phyloP scores from a whole-genome alignment of 2,888 invertebrate genomes.

The Piscicola geometra region DNA sequence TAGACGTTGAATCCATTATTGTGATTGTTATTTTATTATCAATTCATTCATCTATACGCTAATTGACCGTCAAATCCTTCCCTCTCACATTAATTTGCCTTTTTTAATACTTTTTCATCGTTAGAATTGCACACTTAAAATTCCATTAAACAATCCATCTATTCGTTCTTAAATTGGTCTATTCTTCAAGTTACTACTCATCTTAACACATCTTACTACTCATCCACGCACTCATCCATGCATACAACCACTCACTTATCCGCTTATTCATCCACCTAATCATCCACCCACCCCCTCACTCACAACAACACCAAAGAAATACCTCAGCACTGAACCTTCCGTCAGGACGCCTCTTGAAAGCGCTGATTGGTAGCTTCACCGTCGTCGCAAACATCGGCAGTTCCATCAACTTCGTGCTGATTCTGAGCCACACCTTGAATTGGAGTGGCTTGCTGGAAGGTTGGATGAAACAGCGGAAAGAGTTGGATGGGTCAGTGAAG shows the following conservation, averaged over 20 bases:
- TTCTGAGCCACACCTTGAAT: conserved; percentile 43
- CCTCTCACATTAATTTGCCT: no score
- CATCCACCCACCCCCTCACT: conserved; percentile 22
- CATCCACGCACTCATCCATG: no score
- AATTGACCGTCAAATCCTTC: no score
- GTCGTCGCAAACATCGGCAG: not conserved
- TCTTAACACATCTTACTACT: no score
- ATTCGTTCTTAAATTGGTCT: no score
- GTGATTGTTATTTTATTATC: no score
- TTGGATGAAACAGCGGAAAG: conserved; percentile 10
- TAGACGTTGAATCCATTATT: not conserved
- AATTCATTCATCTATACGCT: no score
- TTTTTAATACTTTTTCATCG: no score
- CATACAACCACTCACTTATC: no score
- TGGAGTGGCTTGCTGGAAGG: not conserved
- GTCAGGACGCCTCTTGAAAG: not conserved
- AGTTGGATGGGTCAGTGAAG: conserved; percentile 14
- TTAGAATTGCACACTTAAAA: no score
- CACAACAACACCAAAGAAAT: conserved; percentile 1
- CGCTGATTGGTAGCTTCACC: not conserved
- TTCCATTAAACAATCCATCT: no score
- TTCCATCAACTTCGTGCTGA: not conserved
- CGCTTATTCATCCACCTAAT: conserved; percentile 5
- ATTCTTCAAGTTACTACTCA: no score
- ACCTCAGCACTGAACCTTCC: not conserved